A percentile compares a stretch with the other conserved stretches of the same genome.
Conservation (phyloP, 2,797 vertebrate species). For the Falco peregrinus region DNA sequence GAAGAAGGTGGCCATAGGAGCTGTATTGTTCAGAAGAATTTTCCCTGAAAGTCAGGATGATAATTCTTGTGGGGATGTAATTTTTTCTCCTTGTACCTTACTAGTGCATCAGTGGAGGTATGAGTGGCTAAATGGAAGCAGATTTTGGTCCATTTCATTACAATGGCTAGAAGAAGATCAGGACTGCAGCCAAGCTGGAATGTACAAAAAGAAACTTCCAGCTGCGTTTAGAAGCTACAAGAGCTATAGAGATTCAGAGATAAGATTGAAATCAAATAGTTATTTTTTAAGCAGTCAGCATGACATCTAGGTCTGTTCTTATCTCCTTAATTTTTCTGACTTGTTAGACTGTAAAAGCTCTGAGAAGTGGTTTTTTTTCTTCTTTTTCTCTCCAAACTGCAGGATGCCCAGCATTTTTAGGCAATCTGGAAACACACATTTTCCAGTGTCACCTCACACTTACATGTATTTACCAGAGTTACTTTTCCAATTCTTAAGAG, state of each 20-base stretch:
- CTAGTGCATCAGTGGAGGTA: not conserved
- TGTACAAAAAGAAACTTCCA: not conserved
- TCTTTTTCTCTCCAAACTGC: not conserved
- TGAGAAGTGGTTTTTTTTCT: not conserved
- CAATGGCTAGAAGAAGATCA: not conserved
- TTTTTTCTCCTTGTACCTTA: not conserved
- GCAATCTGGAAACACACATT: not conserved
- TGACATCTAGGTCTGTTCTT: not conserved
- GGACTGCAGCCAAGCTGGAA: not conserved
- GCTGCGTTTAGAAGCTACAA: not conserved
- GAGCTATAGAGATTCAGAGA: not conserved
- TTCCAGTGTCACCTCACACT: not conserved
- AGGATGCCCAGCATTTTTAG: not conserved
- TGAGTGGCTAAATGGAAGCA: not conserved
- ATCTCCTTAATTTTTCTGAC: not conserved
- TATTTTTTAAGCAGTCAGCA: not conserved
- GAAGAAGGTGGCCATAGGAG: not conserved
- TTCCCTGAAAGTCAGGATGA: not conserved
- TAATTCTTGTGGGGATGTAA: not conserved
- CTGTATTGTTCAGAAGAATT: not conserved
- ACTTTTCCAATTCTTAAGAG: not conserved
- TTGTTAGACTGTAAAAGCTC: not conserved
- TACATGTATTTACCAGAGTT: not conserved
- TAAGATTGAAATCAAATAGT: not conserved
- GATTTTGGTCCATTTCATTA: not conserved